These are phyloP conservation scores for Elmis aenea DNA, from an alignment of 2,888 invertebrate species.

Conservation along the genomic window DNA sequence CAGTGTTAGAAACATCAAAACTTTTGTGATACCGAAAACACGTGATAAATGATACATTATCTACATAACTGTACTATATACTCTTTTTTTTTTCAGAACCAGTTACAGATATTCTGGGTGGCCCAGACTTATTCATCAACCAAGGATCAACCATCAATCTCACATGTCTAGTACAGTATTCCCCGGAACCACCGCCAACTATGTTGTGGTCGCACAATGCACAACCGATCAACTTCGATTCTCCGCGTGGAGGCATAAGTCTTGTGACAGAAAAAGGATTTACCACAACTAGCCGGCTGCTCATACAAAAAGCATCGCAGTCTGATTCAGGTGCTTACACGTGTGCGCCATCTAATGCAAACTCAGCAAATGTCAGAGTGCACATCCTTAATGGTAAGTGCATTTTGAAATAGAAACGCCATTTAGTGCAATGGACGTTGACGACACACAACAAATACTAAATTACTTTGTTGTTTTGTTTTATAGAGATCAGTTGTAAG, in stretches of 20 bases:
- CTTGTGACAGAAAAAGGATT: conserved; percentile 82
- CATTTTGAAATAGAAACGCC: too few relatives aligned
- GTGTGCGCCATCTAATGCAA: conserved; percentile 80
- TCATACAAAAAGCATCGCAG: conserved; percentile 76
- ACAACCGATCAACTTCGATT: conserved; percentile 85
- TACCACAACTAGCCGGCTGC: conserved; percentile 74
- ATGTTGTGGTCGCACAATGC: conserved; percentile 81
- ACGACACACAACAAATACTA: too few relatives aligned
- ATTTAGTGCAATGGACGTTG: too few relatives aligned
- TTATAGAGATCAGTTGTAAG: too few relatives aligned
- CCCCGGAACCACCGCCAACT: conserved; percentile 77
- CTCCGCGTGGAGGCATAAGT: conserved; percentile 81
- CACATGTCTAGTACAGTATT: conserved; percentile 77
- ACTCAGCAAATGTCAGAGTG: conserved; percentile 70
- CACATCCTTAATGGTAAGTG: conserved; percentile 84
- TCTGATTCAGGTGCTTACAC: conserved; percentile 79
- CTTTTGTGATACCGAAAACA: too few relatives aligned
- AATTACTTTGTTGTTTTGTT: too few relatives aligned
- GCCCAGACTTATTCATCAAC: conserved; percentile 78
- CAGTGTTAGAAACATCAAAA: too few relatives aligned
- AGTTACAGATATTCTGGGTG: conserved; percentile 75
- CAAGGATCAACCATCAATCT: conserved; percentile 84
- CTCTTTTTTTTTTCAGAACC: conserved; percentile 71
- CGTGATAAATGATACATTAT: too few relatives aligned
- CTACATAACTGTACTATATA: too few relatives aligned